These are phyloP conservation scores for Diarsia rubi DNA, from an alignment of 2,888 invertebrate genomes.

Conservation along the genomic window DNA sequence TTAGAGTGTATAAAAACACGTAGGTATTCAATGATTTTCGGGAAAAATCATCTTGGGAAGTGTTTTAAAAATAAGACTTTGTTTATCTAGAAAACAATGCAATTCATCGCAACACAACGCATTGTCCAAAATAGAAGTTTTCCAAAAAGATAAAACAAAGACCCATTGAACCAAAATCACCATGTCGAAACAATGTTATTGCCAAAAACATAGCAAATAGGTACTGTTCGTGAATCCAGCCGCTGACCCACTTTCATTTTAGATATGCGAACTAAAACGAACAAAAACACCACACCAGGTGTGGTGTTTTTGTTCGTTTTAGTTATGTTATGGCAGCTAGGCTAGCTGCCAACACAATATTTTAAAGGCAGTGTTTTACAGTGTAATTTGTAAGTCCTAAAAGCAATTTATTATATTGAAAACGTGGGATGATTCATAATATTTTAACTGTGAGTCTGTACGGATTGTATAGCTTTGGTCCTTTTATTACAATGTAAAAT, in stretches of 20 bases:
- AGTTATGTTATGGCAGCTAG: no score
- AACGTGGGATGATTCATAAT: conserved; percentile 27
- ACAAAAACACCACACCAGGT: conserved; percentile 61
- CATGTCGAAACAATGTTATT: conserved; percentile 57
- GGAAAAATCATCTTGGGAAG: no score
- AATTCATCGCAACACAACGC: background rate
- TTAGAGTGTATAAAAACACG: no score
- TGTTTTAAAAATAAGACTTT: background rate
- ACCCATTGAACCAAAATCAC: conserved; percentile 41
- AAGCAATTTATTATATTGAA: conserved; percentile 44
- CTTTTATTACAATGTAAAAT: conserved; percentile 27
- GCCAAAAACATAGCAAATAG: conserved; percentile 62
- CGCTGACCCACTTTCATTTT: conserved; percentile 66
- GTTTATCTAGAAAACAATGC: conserved; percentile 2
- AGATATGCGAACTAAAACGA: conserved; percentile 57
- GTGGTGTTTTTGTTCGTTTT: no score
- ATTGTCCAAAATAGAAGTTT: conserved; percentile 9
- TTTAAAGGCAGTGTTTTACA: conserved; percentile 51
- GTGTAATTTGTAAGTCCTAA: conserved; percentile 33
- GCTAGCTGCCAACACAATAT: conserved; percentile 64
- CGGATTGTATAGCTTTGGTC: background rate
- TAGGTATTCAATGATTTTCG: no score
- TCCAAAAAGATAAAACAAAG: conserved; percentile 55
- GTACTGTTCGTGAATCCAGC: conserved; percentile 48
- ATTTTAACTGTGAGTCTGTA: conserved; percentile 7